Evolutionary conservation across 2,113 vertebrate genomes (phyloP).

Genomic region (Xiphophorus couchianus): DNA sequence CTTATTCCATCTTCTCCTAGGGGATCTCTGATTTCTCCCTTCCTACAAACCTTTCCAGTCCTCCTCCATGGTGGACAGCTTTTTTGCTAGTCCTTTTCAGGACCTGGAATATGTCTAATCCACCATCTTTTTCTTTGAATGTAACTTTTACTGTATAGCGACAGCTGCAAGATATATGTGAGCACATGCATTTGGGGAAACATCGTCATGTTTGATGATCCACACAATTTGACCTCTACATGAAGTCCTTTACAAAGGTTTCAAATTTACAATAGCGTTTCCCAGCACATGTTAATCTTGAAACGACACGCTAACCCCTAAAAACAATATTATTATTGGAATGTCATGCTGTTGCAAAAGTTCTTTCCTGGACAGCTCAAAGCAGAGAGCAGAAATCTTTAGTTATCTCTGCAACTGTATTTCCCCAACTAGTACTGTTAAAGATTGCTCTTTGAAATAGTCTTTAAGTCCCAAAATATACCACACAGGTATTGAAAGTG

Average conservation of each 20-base stretch:
- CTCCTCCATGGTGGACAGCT: slow-evolving; percentile 44
- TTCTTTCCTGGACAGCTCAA: slow-evolving; percentile 42
- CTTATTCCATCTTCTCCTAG: slow-evolving; percentile 18
- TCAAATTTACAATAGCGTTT: slow-evolving; percentile 14
- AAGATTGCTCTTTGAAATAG: slow-evolving; percentile 17
- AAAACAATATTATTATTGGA: slow-evolving; percentile 65
- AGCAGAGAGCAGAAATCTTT: slow-evolving; percentile 18
- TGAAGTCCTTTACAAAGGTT: slow-evolving; percentile 13
- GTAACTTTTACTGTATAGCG: slow-evolving; percentile 33
- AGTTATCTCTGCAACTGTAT: slow-evolving; percentile 17
- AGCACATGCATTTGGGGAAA: slow-evolving; percentile 9
- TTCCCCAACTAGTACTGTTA: slow-evolving; percentile 1
- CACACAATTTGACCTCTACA: slow-evolving; percentile 25
- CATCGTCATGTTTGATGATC: slow-evolving; percentile 39
- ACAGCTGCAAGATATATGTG: slow-evolving; percentile 41
- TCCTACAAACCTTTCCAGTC: slow-evolving; percentile 42
- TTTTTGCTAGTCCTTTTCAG: slow-evolving; percentile 17
- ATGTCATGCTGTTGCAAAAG: slow-evolving; percentile 45
- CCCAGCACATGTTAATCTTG: slow-evolving; percentile 48
- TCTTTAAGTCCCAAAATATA: slow-evolving; percentile 10
- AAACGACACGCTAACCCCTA: slow-evolving; percentile 51
- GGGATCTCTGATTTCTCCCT: slow-evolving; percentile 34
- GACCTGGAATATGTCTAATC: slow-evolving; percentile 48
- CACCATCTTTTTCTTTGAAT: slow-evolving; percentile 46
- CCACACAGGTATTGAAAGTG: background rate